These are phyloP conservation scores for Endomychus coccineus DNA, from an alignment of 2,888 invertebrate genomes.

Conservation along the genomic window DNA sequence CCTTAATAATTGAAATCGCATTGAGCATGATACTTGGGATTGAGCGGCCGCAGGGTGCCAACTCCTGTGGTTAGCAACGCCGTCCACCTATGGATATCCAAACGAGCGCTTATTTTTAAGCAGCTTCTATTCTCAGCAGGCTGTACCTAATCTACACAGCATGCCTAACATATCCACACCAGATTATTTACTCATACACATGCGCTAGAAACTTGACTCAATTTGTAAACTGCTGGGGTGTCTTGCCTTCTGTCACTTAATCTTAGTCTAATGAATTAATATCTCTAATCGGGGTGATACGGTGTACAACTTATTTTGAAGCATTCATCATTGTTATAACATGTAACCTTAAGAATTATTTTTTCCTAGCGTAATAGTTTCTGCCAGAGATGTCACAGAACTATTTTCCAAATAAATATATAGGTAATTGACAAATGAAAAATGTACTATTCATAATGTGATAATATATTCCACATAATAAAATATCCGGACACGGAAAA, in stretches of 20 bases:
- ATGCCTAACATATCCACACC: slow-evolving; percentile 35
- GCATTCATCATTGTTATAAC: slow-evolving; percentile 12
- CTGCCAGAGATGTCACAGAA: too few relatives aligned
- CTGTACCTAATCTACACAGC: slow-evolving; percentile 35
- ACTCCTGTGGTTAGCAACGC: slow-evolving; percentile 30
- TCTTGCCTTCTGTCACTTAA: slow-evolving; percentile 23
- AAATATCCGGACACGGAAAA: too few relatives aligned
- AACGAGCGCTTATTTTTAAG: slow-evolving; percentile 33
- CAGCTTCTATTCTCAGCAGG: slow-evolving; percentile 35
- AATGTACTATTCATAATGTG: too few relatives aligned
- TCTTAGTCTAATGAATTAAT: slow-evolving; percentile 25
- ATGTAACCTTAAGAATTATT: too few relatives aligned
- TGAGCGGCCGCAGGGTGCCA: slow-evolving; percentile 27
- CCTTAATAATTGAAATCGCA: slow-evolving; percentile 15
- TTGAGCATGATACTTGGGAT: slow-evolving; percentile 8
- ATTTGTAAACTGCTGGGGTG: slow-evolving; percentile 27
- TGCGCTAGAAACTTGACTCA: slow-evolving; percentile 26
- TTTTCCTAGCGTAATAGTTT: too few relatives aligned
- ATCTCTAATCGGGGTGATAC: slow-evolving; percentile 20
- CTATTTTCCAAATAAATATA: too few relatives aligned
- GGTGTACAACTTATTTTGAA: slow-evolving; percentile 16
- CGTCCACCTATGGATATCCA: slow-evolving; percentile 29
- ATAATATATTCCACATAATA: too few relatives aligned
- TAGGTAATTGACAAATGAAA: too few relatives aligned
- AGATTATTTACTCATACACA: slow-evolving; percentile 32